Percentiles rank a stretch among this genome's conserved stretches.
Evolutionary conservation across 2,888 invertebrate genomes (phyloP).

Genomic region (Napeogenes sylphis): DNA sequence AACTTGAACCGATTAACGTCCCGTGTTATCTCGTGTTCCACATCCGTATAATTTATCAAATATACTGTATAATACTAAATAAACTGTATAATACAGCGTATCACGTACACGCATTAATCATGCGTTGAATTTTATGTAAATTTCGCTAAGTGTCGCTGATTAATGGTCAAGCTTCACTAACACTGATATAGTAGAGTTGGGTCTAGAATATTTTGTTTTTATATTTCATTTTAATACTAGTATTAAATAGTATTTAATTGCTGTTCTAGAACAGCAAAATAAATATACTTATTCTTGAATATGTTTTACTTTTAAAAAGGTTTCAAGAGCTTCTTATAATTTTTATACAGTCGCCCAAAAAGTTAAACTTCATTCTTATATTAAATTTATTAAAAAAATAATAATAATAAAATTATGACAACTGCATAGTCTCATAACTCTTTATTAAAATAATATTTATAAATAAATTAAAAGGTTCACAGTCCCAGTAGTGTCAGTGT

Average conservation of each 20-base stretch:
- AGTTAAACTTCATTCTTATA: too few relatives aligned
- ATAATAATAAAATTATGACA: too few relatives aligned
- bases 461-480: constrained; percentile 33
- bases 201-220: not conserved
- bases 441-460: not conserved
- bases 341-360: too few relatives aligned
- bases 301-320: too few relatives aligned
- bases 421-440: too few relatives aligned
- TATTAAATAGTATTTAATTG: too few relatives aligned
- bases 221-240: too few relatives aligned
- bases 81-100: constrained; percentile 41
- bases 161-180: constrained; percentile 60
- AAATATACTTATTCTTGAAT: not conserved
- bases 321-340: too few relatives aligned
- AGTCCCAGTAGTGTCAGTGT: constrained; percentile 31
- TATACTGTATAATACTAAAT: constrained; percentile 33
- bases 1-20: constrained; percentile 1
- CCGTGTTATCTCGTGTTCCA: constrained; percentile 28
- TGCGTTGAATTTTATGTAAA: constrained; percentile 67
- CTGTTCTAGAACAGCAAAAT: not conserved
- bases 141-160: constrained; percentile 70
- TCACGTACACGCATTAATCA: constrained; percentile 65
- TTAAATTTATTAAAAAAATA: too few relatives aligned
- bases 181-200: constrained; percentile 34
- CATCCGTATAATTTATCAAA: constrained; percentile 44